Evolutionary conservation across 2,888 invertebrate genomes (phyloP), one percentile per base, ranked within the genome.

Genomic region (Lasioglossum pauxillum): DNA sequence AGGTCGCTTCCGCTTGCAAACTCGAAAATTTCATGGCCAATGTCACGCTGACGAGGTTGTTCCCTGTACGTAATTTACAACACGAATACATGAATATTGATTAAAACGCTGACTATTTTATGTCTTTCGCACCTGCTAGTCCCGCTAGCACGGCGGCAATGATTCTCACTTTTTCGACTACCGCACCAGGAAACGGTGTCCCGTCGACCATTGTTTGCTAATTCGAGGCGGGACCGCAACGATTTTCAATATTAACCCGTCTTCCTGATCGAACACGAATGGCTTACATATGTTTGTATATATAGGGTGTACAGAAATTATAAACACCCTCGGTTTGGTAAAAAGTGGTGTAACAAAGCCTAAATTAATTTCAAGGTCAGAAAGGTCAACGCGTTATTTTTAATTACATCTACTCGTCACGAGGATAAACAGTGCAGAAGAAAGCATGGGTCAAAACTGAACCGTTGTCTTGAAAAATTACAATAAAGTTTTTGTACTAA

Each of bases 11-110:
- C 35, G 10, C 23, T 31, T 19, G 31, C 67, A 19, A 67, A 10
- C 35, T 35, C 8, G 67, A 38, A 35, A 69, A 23, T 69, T 69
- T 69, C 67, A 69, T 69, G 67, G 67, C 23, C 67, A 69, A 38
- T 38, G 67, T 67, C 35, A 69, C 38, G 23, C 35, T 67, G 67
- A 2, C 19, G 19, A 67, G 35, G 35, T 19, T 16, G 23, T 35
- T 19, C 16, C 4, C 23, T 35, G 23, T 16, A 10, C 35, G 38
- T 38, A 38, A 69, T 38, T 69, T 38, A 69, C 67, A 38, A 35
- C 67, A 4, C 19, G 67, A 69, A 69, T 69, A 69, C 23, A 69
- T 69, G 67, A 69, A 69, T 69, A 69, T 69, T 69, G 23, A 69
- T 69, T 38, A 3, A 8, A 69, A 69, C 38, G 10, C 10, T 69